phyloP scores from a whole-genome alignment of 1,140 invertebrate genomes.

The Eurosta solidaginis region DNA sequence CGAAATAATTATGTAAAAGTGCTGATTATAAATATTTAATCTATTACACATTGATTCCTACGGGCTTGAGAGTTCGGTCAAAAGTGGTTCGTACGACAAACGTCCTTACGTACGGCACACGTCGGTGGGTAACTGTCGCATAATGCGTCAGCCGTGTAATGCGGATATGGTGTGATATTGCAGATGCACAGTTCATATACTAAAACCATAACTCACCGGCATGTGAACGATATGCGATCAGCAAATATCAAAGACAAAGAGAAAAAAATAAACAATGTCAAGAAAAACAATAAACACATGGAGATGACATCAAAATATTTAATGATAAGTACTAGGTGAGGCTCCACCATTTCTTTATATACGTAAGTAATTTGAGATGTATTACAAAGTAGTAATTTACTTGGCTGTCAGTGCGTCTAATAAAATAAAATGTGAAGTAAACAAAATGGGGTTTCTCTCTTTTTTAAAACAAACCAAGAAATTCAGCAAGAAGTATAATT shows the following conservation, averaged over 20 bases:
- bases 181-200: not conserved
- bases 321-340: constrained; percentile 13
- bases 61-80: too few species aligned
- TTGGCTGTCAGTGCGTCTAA: not conserved
- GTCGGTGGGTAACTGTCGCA: too few species aligned
- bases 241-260: not conserved
- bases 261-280: too few species aligned
- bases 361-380: not conserved
- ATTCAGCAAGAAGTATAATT: not conserved
- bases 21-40: too few species aligned
- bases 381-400: not conserved
- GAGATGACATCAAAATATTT: not conserved
- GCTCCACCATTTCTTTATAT: not conserved
- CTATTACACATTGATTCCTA: too few species aligned
- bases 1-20: too few species aligned
- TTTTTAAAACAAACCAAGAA: not conserved
- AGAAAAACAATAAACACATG: not conserved
- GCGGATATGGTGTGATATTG: not conserved
- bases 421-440: not conserved
- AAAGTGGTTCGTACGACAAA: too few species aligned
- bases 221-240: not conserved
- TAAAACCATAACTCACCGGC: not conserved
- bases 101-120: too few species aligned
- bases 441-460: too few species aligned
- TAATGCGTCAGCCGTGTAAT: not conserved